Evolutionary conservation across 2,113 vertebrate species (phyloP), one percentile per base, ranked within the genome.

Genomic region (Silurus meridionalis): DNA sequence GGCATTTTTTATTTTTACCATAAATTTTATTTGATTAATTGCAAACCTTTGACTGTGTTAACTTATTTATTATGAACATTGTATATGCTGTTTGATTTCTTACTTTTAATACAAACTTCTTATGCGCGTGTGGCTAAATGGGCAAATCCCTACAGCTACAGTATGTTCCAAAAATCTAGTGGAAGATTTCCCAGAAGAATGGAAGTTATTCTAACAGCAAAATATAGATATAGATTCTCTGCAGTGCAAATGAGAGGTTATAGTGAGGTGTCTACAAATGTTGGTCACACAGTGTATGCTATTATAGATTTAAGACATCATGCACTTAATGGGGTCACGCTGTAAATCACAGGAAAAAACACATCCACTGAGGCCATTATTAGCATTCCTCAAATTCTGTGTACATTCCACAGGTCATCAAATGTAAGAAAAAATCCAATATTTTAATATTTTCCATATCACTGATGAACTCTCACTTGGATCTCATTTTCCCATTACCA

Each of bases 391-490:
- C 72, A 71, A 25, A 77, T 55, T 66, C 25, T 71, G 72, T n/a
- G 37, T 19, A 69, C 55, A 53, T 80, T 77, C 53, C 57, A 71
- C 37, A 61, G 21, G 21, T 77, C 25, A 15, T 14, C 52, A 17
- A 53, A 8, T 75, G 72, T 53, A 46, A 77, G 37, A 50, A 37
- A 37, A 21, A 55, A 77, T 83, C 46, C 55, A 72, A 71, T 15
- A 87, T 74, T 25, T 25, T 53, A 19, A 57, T 84, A 74, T 17
- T 75, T 84, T 84, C 58, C 53, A 52, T 28, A 21, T 79, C n/a
- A 37, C 67, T 52, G 80, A 83, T 85, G 61, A 83, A 88, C 78
- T 57, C 53, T 14, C 17, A 6, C 52, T 74, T 60, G 28, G 48
- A 69, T 15, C 63, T 57, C 52, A 53, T 48, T 6, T 84, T 87